These are phyloP conservation scores for Metopolophium dirhodum DNA, from an alignment of 1,140 invertebrate genomes.

Conservation along the genomic window DNA sequence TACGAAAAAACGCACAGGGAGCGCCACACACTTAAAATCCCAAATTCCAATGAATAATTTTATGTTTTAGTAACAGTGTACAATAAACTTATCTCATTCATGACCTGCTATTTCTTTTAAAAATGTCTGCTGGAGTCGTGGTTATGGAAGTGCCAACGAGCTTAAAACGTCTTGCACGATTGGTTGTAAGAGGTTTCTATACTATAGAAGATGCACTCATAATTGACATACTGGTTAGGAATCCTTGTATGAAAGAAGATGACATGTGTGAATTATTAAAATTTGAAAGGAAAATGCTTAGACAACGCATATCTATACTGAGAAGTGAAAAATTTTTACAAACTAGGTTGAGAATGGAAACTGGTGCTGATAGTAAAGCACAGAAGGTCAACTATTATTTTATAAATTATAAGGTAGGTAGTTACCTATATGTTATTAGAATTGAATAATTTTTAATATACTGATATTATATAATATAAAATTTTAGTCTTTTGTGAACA, in stretches of 20 bases:
- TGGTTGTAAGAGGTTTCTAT: conserved; percentile 92
- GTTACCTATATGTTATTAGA: neutral
- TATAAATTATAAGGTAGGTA: conserved; percentile 87
- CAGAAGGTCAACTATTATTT: conserved; percentile 98
- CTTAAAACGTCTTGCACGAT: conserved; percentile 86
- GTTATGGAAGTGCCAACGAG: conserved; percentile 85
- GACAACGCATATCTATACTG: conserved; percentile 83
- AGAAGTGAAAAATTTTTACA: conserved; percentile 95
- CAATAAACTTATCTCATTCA: neutral
- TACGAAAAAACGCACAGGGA: too few species aligned
- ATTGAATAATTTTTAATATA: neutral
- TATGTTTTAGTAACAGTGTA: neutral
- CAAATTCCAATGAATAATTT: neutral
- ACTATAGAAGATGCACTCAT: conserved; percentile 91
- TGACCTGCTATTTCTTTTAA: neutral
- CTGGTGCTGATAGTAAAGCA: conserved; percentile 91
- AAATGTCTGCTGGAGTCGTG: conserved; percentile 47
- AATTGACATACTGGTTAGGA: conserved; percentile 92
- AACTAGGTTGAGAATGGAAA: conserved; percentile 91
- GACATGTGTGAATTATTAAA: conserved; percentile 92
- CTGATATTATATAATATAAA: neutral
- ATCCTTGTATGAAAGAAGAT: conserved; percentile 98
- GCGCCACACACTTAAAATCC: neutral
- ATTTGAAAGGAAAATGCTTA: conserved; percentile 93
- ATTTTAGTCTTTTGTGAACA: conserved; percentile 89